Evolutionary conservation across 2,797 vertebrate species (phyloP).

Genomic region (Nannoperca australis): DNA sequence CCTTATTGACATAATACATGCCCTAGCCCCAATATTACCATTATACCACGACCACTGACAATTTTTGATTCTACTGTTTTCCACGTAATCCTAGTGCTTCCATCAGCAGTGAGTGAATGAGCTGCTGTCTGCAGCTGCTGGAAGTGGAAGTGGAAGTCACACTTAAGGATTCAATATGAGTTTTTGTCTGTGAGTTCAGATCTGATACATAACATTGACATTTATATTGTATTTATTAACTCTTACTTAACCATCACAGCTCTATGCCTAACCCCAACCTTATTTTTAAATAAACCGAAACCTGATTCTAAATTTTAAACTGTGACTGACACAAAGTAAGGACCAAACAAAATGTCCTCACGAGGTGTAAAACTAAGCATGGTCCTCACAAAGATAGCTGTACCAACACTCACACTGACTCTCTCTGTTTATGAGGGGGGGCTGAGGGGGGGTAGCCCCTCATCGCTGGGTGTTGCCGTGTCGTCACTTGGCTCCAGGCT

Average conservation of each 20-base stretch:
- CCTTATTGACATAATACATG: not conserved
- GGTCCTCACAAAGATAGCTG: slow-evolving; percentile 59
- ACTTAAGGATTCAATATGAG: not conserved
- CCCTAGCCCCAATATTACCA: not conserved
- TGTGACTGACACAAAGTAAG: slow-evolving; percentile 2
- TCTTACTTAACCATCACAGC: not conserved
- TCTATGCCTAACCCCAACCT: not conserved
- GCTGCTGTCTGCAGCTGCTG: no score
- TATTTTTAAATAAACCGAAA: not conserved
- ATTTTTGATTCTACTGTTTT: not conserved
- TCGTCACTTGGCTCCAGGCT: slow-evolving; percentile 86
- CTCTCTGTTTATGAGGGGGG: slow-evolving; percentile 75
- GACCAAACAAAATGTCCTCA: not conserved
- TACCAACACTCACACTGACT: not conserved
- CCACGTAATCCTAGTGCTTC: no score
- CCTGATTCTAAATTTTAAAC: slow-evolving; percentile 4
- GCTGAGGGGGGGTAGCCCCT: slow-evolving; percentile 80
- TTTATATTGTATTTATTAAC: not conserved
- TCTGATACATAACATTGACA: not conserved
- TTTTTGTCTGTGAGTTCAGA: not conserved
- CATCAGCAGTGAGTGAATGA: no score
- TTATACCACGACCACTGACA: not conserved
- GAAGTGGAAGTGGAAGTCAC: not conserved
- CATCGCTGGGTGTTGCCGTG: slow-evolving; percentile 83
- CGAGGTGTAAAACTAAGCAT: not conserved